Base-by-base conservation (phyloP, 2,797 vertebrate species). In the Argentina silus region DNA sequence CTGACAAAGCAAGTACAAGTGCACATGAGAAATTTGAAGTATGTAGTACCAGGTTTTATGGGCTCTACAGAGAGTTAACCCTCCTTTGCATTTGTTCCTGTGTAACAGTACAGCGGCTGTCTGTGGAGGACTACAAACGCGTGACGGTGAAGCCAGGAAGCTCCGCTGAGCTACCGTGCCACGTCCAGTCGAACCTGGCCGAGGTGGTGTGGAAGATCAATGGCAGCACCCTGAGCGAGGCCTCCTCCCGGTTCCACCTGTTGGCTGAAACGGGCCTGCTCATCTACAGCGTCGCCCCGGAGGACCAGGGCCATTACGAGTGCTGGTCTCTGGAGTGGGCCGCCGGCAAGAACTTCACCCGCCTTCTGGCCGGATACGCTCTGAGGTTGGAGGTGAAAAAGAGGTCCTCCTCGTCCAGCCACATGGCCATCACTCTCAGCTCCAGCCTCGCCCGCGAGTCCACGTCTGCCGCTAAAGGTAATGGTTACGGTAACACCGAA, bases 81-180 rank as follows among this genome's bases (percentile, higher is more conserved):
- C 64, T 10, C 50, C 8, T 1, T 43, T 4, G 67, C 15, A 45
- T 59, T 21, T 15, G n/a, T n/a, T 66, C 60, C 27, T 4, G 27
- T 36, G 27, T 36, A 36, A 36, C 27, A 93, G 93, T 63, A 8
- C 57, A 81, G 43, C 70, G 47, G n/a, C 74, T 79, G 3, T 72
- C 87, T 19, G 36, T 66, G 65, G 86, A 83, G 62, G 83, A 88
- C 60, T 90, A 88, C 86, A 83, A 74, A 45, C 82, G n/a, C 2
- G 81, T 94, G 73, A 50, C 84, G 53, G 95, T 97, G 84, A 96
- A 96, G 89, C 95, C 91, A 0, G 96, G 97, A 36, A 95, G 94
- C 88, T 97, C 95, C 8, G 95, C 94, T 0, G 96, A 98, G 85
- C 93, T 99, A 85, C 94, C 92, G 2, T 99, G 98, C 88, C 86